Conservation (phyloP, 2,888 invertebrate genomes). For the Drosophila infuscata region DNA sequence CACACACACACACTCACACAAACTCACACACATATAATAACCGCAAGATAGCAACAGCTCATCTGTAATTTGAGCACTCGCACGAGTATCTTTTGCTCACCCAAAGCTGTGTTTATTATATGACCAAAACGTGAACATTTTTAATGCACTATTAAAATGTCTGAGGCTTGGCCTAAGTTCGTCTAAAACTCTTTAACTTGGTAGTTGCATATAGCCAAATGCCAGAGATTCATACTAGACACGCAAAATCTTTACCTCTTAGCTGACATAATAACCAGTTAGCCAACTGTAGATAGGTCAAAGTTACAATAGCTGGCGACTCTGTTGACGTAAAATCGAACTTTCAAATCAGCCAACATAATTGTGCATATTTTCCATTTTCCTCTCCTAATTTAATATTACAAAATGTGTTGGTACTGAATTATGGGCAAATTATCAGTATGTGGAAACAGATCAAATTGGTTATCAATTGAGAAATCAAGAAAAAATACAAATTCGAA, state of each 20-base stretch:
- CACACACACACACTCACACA: neutral
- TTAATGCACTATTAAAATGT: conserved; percentile 23
- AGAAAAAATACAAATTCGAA: neutral
- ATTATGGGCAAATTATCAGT: neutral
- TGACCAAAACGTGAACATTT: conserved; percentile 50
- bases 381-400: neutral
- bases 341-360: conserved; percentile 9
- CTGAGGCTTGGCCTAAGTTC: conserved; percentile 30
- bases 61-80: conserved; percentile 56
- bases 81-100: conserved; percentile 38
- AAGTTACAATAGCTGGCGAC: conserved; percentile 31
- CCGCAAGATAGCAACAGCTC: conserved; percentile 52
- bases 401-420: neutral
- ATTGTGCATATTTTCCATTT: neutral
- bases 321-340: conserved; percentile 3
- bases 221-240: conserved; percentile 34
- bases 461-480: neutral
- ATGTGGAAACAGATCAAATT: neutral
- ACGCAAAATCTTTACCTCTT: conserved; percentile 20
- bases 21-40: conserved; percentile 24
- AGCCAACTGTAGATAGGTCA: conserved; percentile 47
- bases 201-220: conserved; percentile 24
- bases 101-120: conserved; percentile 17
- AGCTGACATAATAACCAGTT: conserved; percentile 58
- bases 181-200: neutral